Evolutionary conservation across 2,888 invertebrate species (phyloP).

Genomic region (Busseola fusca): DNA sequence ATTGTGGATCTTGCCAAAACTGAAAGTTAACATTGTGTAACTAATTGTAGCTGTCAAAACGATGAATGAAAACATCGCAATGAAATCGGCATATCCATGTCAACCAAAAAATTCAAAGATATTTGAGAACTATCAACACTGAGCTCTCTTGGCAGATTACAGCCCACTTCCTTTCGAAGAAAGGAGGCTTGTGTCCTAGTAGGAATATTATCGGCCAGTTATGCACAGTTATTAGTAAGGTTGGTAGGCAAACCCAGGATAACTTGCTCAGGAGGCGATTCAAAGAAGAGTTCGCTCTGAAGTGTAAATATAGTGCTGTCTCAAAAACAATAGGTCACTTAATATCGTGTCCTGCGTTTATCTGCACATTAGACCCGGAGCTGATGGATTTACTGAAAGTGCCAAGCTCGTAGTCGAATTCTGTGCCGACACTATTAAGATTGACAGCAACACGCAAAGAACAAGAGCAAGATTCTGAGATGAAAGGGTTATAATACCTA

Average conservation of each 20-base stretch:
- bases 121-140: background rate
- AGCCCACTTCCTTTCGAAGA: background rate
- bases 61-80: too few relatives aligned
- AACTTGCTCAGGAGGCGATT: background rate
- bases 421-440: background rate
- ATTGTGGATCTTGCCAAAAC: background rate
- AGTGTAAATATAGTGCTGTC: background rate
- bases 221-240: background rate
- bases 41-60: too few relatives aligned
- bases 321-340: background rate
- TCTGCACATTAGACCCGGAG: background rate
- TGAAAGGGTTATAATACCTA: background rate
- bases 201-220: background rate
- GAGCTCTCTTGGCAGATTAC: background rate
- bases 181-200: background rate
- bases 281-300: background rate
- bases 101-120: background rate
- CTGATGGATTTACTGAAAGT: background rate
- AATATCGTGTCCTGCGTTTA: background rate
- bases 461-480: background rate
- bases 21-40: slow-evolving; percentile 1
- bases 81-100: too few relatives aligned
- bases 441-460: background rate
- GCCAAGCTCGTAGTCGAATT: background rate
- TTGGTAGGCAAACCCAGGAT: too few relatives aligned